Evolutionary conservation across 2,113 vertebrate species (phyloP).

Genomic region (Blennius ocellaris): DNA sequence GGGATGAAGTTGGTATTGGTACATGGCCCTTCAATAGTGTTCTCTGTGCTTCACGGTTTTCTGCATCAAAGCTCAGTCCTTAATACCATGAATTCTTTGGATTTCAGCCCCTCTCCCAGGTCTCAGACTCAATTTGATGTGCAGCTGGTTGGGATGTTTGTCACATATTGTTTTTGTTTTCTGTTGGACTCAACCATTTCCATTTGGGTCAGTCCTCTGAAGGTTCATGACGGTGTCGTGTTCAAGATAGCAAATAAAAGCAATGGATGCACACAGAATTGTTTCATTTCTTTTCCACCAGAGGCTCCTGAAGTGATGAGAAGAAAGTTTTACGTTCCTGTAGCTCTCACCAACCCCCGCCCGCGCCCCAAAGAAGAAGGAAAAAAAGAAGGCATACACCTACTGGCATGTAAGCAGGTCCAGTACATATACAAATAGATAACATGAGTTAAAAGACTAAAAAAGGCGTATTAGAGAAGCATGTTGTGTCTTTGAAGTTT

Average conservation of each 20-base stretch:
- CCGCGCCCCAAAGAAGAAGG: neutral
- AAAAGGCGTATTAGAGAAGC: neutral
- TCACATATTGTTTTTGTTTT: slow-evolving; percentile 68
- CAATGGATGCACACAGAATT: slow-evolving; percentile 16
- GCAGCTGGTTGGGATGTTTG: slow-evolving; percentile 56
- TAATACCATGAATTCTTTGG: slow-evolving; percentile 33
- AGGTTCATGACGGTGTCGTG: slow-evolving; percentile 34
- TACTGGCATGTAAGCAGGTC: neutral
- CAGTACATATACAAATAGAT: neutral
- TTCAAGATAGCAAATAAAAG: slow-evolving; percentile 21
- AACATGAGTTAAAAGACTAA: neutral
- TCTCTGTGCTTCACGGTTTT: slow-evolving; percentile 35
- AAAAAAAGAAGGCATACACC: neutral
- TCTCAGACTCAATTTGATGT: slow-evolving; percentile 45
- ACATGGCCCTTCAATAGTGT: slow-evolving; percentile 47
- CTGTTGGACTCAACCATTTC: slow-evolving; percentile 38
- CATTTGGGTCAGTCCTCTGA: slow-evolving; percentile 61
- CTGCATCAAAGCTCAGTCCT: slow-evolving; percentile 35
- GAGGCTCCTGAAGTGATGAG: slow-evolving; percentile 48
- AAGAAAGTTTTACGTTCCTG: slow-evolving; percentile 24
- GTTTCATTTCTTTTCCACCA: slow-evolving; percentile 28
- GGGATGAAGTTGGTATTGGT: slow-evolving; percentile 68
- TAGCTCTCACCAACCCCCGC: neutral
- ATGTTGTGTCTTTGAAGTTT: slow-evolving; percentile 37
- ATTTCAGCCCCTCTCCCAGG: slow-evolving; percentile 30